Evolutionary conservation across 2,888 invertebrate genomes (phyloP), one percentile per base, ranked within the genome.

Genomic region (Oasisia sp.): DNA sequence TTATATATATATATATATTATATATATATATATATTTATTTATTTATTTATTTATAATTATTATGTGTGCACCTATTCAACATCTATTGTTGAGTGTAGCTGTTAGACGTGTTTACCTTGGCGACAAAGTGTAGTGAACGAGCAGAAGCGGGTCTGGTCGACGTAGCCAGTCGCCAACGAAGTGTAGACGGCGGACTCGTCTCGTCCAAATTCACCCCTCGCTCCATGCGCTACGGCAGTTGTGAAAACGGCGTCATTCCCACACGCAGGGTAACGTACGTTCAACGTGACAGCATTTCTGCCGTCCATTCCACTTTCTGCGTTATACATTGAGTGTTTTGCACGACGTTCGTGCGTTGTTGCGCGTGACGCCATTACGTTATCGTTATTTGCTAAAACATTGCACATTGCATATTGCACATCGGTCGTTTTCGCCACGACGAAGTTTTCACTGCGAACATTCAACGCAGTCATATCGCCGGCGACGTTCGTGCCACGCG

Each of bases 331-430:
- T 19, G 74, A 74, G 27, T 27, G 74, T 74, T 74, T 74, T 74
- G 74, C 74, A 74, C n/a, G 74, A 19, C 74, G 74, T 74, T 74
- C 27, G 74, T 19, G 74, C 74, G 74, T 74, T 27, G 74, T 27
- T 74, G 74, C 27, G 74, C 74, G 74, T 74, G 27, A 74, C 27
- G 74, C 14, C 19, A 27, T 74, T 27, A 27, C 7, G n/a, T 74
- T n/a, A 74, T n/a, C 74, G 27, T 74, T 74, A 74, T 74, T 74
- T 74, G 74, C 74, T 19, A 74, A 74, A 74, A n/a, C 74, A 74
- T 74, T 74, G 74, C 74, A 74, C 74, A 74, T 74, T 74, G 74
- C 27, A 19, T 74, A 74, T 74, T 74, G 74, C 74, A 74, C 74
- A n/a, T 74, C 74, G 74, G 74, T n/a, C 74, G 27, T 74, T 74